Percentiles rank a stretch among this genome's conserved stretches.
These are phyloP conservation scores for Aplysina aerophoba DNA, from an alignment of 37 sponge, comb jelly and placozoan species.

Conservation along the genomic window DNA sequence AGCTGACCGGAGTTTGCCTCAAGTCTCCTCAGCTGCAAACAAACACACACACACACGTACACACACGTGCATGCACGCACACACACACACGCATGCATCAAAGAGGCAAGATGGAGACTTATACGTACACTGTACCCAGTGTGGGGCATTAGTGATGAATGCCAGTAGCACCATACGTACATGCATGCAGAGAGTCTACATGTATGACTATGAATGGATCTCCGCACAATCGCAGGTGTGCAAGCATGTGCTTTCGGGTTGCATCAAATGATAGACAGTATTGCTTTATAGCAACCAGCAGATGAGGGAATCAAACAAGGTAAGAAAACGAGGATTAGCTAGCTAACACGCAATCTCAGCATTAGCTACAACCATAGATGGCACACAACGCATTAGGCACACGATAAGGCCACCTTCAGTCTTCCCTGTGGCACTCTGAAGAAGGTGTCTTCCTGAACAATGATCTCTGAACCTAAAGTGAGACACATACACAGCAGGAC, in stretches of 20 bases:
- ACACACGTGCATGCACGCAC: background rate
- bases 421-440: slow-evolving; percentile 63
- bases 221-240: no score
- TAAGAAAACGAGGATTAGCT: no score
- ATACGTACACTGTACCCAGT: background rate
- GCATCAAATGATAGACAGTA: no score
- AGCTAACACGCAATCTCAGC: no score
- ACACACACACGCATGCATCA: background rate
- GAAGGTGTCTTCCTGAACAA: slow-evolving; percentile 77
- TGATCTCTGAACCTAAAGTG: background rate
- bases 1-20: slow-evolving; percentile 50
- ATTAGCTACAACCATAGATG: background rate
- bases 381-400: background rate
- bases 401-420: no score
- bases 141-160: no score
- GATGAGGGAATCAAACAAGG: no score
- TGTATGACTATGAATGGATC: no score
- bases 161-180: no score
- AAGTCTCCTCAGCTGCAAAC: slow-evolving; percentile 51
- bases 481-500: background rate
- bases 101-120: background rate
- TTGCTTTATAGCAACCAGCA: no score
- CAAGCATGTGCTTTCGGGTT: no score
- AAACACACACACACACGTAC: background rate
- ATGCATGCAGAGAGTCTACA: no score